Evolutionary conservation across 2,888 invertebrate species (phyloP).

Genomic region (Lumbricus terrestris): DNA sequence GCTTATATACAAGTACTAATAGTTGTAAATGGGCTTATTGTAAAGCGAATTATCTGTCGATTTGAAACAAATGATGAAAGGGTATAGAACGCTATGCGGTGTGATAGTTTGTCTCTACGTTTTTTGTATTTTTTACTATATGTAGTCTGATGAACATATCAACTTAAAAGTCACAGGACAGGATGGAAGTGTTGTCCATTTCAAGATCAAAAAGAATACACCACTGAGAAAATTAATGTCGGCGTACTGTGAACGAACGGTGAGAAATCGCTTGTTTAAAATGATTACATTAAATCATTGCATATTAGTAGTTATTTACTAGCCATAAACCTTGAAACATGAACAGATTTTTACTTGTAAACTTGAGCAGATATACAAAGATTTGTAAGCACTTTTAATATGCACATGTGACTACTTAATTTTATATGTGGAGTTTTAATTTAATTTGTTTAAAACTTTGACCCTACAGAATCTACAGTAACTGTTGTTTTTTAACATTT

Average conservation of each 20-base stretch:
- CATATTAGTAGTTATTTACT: not conserved
- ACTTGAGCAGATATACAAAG: too few species aligned
- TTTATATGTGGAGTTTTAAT: too few species aligned
- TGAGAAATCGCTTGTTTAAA: conserved; percentile 18
- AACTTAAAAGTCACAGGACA: conserved; percentile 92
- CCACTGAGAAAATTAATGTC: conserved; percentile 90
- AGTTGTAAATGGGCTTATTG: not conserved
- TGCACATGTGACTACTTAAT: too few species aligned
- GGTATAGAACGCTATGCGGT: not conserved
- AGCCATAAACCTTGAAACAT: too few species aligned
- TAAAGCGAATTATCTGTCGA: not conserved
- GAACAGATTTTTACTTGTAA: not conserved
- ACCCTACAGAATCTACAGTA: too few species aligned
- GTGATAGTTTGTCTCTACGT: not conserved
- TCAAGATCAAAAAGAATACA: conserved; percentile 95
- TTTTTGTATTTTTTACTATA: not conserved
- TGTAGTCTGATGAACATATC: conserved; percentile 60
- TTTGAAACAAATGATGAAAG: not conserved
- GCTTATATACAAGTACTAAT: too few species aligned
- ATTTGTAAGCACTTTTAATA: too few species aligned
- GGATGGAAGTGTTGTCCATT: conserved; percentile 91
- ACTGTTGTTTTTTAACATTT: too few species aligned
- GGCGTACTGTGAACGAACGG: conserved; percentile 91
- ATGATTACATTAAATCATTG: not conserved
- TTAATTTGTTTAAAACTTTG: too few species aligned